Percentiles rank a stretch among this genome's conserved stretches.
Conservation (phyloP, 2,888 invertebrate species). For the Agrypnus murinus region DNA sequence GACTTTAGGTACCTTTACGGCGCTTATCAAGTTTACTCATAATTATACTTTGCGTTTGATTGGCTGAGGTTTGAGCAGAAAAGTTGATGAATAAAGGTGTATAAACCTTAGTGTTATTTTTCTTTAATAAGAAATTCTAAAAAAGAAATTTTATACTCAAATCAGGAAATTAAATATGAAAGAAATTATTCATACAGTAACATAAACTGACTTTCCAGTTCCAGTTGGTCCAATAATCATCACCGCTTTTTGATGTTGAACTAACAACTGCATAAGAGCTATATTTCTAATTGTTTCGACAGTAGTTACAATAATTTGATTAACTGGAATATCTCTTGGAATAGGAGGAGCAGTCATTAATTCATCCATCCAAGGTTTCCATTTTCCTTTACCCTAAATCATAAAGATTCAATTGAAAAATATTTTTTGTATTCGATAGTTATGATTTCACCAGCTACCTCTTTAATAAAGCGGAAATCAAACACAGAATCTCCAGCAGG, state of each 20-base stretch:
- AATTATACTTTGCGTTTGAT: conserved; percentile 95
- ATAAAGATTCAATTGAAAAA: conserved; percentile 15
- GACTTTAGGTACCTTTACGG: conserved; percentile 79
- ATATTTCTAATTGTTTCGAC: conserved; percentile 91
- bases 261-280: conserved; percentile 84
- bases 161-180: neutral
- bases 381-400: conserved; percentile 87
- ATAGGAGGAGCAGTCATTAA: conserved; percentile 84
- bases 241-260: conserved; percentile 87
- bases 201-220: conserved; percentile 95
- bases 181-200: conserved; percentile 74
- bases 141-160: conserved; percentile 52
- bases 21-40: conserved; percentile 96
- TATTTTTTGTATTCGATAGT: no score
- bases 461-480: conserved; percentile 93
- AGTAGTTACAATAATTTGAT: conserved; percentile 96
- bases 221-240: conserved; percentile 96
- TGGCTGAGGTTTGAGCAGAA: conserved; percentile 94
- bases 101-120: conserved; percentile 84
- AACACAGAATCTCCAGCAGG: conserved; percentile 90
- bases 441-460: conserved; percentile 74
- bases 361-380: conserved; percentile 95
- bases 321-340: conserved; percentile 91
- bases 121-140: conserved; percentile 86
- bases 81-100: conserved; percentile 93